Conservation (phyloP, 2,888 invertebrate genomes). For the Mantis religiosa region DNA sequence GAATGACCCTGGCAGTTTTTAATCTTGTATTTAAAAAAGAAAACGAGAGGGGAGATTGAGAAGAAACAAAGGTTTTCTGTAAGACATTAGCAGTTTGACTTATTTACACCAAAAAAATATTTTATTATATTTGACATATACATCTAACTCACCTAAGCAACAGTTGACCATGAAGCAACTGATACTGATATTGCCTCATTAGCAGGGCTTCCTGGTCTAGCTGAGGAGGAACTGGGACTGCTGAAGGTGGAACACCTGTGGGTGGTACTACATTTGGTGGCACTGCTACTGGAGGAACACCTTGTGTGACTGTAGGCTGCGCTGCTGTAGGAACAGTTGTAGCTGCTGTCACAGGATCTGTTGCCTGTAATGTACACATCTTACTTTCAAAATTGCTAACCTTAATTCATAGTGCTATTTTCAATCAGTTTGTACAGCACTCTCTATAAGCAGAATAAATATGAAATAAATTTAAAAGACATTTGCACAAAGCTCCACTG, state of each 20-base stretch:
- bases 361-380: not conserved
- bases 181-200: slow-evolving; percentile 34
- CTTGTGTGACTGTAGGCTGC: not conserved
- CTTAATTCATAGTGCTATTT: too few species aligned
- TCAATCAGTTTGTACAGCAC: too few species aligned
- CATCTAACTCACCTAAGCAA: slow-evolving; percentile 24
- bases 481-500: too few species aligned
- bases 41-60: too few species aligned
- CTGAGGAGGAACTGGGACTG: slow-evolving; percentile 20
- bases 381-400: too few species aligned
- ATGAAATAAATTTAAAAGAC: too few species aligned
- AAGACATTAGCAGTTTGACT: too few species aligned
- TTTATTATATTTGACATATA: not conserved
- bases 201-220: slow-evolving; percentile 31
- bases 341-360: not conserved
- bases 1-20: too few species aligned
- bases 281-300: not conserved
- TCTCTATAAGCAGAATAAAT: too few species aligned
- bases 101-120: too few species aligned
- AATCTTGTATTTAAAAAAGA: too few species aligned
- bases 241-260: not conserved
- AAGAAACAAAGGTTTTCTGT: too few species aligned
- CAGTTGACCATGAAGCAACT: slow-evolving; percentile 30
- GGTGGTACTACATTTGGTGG: not conserved
- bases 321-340: not conserved